Conservation (phyloP, 2,888 invertebrate genomes). For the Baronia brevicornis region DNA sequence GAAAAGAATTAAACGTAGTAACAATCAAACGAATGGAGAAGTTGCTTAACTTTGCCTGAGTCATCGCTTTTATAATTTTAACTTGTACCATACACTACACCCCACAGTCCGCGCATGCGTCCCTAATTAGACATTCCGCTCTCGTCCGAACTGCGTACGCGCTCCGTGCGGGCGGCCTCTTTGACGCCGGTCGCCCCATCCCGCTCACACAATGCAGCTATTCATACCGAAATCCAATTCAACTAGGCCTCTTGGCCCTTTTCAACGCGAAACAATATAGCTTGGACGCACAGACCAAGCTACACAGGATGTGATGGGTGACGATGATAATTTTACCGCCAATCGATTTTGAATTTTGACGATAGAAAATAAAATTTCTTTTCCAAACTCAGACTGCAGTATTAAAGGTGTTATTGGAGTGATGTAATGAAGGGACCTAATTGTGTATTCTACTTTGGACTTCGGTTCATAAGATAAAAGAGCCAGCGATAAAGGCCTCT, state of each 20-base stretch:
- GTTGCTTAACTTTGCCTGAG: not conserved
- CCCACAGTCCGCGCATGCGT: slow-evolving; percentile 66
- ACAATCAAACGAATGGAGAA: not conserved
- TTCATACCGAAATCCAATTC: slow-evolving; percentile 41
- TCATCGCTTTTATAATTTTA: slow-evolving; percentile 3
- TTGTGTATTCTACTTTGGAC: slow-evolving; percentile 67
- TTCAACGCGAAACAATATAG: slow-evolving; percentile 57
- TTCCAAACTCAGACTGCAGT: slow-evolving; percentile 20
- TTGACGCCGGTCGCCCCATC: slow-evolving; percentile 54
- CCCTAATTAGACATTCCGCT: slow-evolving; percentile 72
- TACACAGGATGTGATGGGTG: slow-evolving; percentile 35
- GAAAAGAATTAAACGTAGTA: not conserved
- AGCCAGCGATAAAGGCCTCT: slow-evolving; percentile 36
- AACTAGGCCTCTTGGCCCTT: slow-evolving; percentile 32
- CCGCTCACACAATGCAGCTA: slow-evolving; percentile 66
- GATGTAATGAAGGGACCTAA: slow-evolving; percentile 72
- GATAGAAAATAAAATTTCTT: slow-evolving; percentile 19
- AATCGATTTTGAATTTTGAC: slow-evolving; percentile 21
- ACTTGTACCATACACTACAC: slow-evolving; percentile 27
- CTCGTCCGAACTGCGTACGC: slow-evolving; percentile 68
- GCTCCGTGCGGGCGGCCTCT: slow-evolving; percentile 63
- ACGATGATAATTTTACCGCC: slow-evolving; percentile 27
- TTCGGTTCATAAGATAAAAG: slow-evolving; percentile 51
- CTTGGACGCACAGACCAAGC: slow-evolving; percentile 31
- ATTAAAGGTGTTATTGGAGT: slow-evolving; percentile 70